Percentiles rank a stretch among this genome's conserved stretches.
phyloP scores from a whole-genome alignment of 2,797 vertebrate species.

The Trematomus bernacchii region DNA sequence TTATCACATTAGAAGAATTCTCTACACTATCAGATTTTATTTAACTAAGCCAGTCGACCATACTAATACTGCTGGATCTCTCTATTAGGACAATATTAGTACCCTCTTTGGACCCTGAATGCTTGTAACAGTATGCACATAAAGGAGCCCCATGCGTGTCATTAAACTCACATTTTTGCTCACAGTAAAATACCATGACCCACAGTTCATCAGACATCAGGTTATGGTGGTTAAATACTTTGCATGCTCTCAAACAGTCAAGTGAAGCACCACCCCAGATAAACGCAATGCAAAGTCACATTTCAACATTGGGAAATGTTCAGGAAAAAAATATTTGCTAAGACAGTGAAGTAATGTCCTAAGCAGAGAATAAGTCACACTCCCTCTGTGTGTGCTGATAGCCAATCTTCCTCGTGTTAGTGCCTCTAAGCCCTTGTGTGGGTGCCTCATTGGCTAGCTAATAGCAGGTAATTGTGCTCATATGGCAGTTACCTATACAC shows the following conservation, averaged over 20 bases:
- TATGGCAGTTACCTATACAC: too few species aligned
- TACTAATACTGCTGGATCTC: neutral
- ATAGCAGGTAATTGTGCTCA: too few species aligned
- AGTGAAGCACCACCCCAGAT: neutral
- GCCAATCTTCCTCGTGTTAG: too few species aligned
- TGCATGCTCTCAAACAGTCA: slow-evolving; percentile 1
- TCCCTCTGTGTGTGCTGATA: too few species aligned
- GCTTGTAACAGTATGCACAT: slow-evolving; percentile 4
- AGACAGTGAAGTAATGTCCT: too few species aligned
- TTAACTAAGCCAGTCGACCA: neutral
- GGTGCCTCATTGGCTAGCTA: too few species aligned
- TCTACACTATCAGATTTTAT: neutral
- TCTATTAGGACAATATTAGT: slow-evolving; percentile 11
- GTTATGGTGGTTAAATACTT: neutral
- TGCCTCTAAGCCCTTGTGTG: too few species aligned
- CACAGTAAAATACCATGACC: neutral
- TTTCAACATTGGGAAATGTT: neutral
- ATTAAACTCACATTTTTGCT: neutral
- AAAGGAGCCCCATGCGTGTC: neutral
- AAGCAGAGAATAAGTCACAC: too few species aligned
- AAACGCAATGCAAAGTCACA: neutral
- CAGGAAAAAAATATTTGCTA: too few species aligned
- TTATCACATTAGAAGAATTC: neutral
- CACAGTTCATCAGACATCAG: neutral
- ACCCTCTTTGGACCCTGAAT: neutral